A percentile compares a stretch with the other conserved stretches of the same genome.
Conservation (phyloP, 2,888 invertebrate genomes). For the Lycocerus yunnanus region DNA sequence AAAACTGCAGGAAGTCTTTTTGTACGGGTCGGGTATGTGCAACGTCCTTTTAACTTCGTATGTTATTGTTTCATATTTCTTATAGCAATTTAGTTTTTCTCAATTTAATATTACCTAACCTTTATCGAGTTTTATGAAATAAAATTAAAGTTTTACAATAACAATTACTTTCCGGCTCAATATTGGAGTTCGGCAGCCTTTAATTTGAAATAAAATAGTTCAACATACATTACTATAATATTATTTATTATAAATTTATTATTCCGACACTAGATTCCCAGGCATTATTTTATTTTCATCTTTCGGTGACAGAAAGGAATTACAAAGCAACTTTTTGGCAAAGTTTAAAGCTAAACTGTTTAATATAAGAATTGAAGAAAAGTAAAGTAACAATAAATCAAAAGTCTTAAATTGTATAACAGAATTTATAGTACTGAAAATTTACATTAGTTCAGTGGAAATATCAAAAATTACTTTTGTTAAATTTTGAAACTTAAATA, state of each 20-base stretch:
- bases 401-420: neutral
- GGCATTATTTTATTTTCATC: neutral
- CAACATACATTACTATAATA: too few species aligned
- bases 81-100: neutral
- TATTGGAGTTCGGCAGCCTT: too few species aligned
- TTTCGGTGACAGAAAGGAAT: neutral
- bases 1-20: constrained; percentile 23
- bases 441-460: too few species aligned
- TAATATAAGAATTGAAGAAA: too few species aligned
- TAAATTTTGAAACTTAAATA: too few species aligned
- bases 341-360: neutral
- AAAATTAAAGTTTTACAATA: too few species aligned
- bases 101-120: too few species aligned
- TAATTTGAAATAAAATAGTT: too few species aligned
- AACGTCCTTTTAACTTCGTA: constrained; percentile 21
- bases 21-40: neutral
- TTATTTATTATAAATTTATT: neutral
- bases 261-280: neutral
- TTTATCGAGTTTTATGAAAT: too few species aligned
- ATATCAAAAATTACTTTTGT: too few species aligned
- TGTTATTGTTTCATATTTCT: neutral
- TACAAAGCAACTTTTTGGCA: neutral
- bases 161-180: too few species aligned
- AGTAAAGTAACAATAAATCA: neutral
- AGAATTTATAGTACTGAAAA: neutral